Percentiles rank a stretch among this genome's conserved stretches.
phyloP scores from a whole-genome alignment of 2,888 invertebrate species.

The Bimastos eiseni region DNA sequence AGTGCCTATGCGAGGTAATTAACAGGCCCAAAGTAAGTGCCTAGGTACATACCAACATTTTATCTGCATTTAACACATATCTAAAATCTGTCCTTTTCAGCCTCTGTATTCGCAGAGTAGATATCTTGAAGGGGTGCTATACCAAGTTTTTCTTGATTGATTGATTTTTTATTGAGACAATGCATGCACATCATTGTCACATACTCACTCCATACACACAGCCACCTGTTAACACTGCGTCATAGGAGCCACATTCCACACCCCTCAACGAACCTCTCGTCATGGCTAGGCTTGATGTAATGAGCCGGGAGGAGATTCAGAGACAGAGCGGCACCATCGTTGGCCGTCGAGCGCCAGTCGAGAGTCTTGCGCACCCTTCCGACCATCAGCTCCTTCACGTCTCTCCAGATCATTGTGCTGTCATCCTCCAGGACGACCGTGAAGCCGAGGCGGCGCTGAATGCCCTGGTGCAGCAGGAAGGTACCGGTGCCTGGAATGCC shows the following conservation, averaged over 20 bases:
- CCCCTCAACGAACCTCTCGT: conserved; percentile 70
- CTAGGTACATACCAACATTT: no score
- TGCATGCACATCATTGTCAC: not conserved
- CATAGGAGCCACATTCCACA: not conserved
- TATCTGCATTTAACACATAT: no score
- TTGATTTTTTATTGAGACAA: no score
- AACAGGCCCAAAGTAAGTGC: no score
- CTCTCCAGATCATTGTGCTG: conserved; percentile 88
- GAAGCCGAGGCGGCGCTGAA: conserved; percentile 90
- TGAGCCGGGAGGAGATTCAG: conserved; percentile 96
- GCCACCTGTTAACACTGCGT: not conserved
- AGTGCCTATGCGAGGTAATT: no score
- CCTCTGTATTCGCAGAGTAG: no score
- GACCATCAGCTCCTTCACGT: conserved; percentile 92
- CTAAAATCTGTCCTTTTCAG: no score
- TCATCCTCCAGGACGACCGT: conserved; percentile 66
- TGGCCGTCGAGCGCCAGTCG: conserved; percentile 59
- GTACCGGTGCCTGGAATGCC: conserved; percentile 88
- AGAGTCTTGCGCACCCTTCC: conserved; percentile 64
- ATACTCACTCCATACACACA: no score
- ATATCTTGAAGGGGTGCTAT: no score
- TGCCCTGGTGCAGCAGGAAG: conserved; percentile 95
- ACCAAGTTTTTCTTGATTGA: no score
- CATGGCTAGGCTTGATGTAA: conserved; percentile 76
- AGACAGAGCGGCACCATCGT: conserved; percentile 86